These are phyloP conservation scores for Lasioglossum oenotherae DNA, from an alignment of 2,888 invertebrate species.

Conservation along the genomic window DNA sequence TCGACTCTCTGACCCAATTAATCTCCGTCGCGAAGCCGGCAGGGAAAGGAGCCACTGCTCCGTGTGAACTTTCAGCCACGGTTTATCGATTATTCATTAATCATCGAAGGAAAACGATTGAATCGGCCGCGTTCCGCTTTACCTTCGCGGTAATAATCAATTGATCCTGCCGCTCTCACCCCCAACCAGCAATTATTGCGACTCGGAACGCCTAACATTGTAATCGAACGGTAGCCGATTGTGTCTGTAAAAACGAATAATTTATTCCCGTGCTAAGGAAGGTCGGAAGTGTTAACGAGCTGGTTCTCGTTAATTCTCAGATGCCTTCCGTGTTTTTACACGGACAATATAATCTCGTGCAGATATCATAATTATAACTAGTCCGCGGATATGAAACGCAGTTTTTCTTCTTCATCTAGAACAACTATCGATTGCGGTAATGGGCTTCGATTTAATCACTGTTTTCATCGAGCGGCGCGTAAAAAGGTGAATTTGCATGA, in stretches of 20 bases:
- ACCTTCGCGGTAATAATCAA: not conserved
- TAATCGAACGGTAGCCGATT: not conserved
- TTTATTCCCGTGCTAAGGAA: not conserved
- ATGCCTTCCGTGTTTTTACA: not conserved
- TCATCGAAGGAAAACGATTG: not conserved
- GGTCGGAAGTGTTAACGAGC: not conserved
- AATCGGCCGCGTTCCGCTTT: not conserved
- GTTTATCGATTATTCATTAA: conserved; percentile 53
- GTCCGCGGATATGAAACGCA: not conserved
- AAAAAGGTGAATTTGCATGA: not conserved
- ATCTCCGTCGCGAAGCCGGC: conserved; percentile 40
- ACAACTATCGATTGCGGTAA: not conserved
- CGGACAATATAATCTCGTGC: not conserved
- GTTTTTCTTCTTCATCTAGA: not conserved
- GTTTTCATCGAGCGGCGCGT: not conserved
- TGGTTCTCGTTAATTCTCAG: not conserved
- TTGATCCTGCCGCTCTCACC: not conserved
- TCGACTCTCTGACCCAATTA: conserved; percentile 66
- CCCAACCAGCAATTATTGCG: not conserved
- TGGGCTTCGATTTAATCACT: not conserved
- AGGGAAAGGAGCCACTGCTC: conserved; percentile 57
- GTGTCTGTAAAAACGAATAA: not conserved
- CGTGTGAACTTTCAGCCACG: conserved; percentile 54
- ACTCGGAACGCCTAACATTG: not conserved
- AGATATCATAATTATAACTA: not conserved